Conservation (phyloP, 2,797 vertebrate species). For the Dendrocincla tyrannina region DNA sequence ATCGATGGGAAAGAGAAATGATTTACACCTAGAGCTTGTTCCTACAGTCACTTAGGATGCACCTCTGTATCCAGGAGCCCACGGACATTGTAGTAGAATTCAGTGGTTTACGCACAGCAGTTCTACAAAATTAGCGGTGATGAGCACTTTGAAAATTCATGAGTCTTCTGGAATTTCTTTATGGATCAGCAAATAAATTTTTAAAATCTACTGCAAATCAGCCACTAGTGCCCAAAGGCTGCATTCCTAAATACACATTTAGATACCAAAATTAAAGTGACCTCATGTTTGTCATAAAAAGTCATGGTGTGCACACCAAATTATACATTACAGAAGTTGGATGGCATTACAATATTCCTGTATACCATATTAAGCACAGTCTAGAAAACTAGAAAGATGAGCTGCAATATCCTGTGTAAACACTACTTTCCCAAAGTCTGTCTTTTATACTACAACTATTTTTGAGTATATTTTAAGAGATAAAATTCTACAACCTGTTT, state of each 20-base stretch:
- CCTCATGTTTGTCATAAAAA: neutral
- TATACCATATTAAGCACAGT: neutral
- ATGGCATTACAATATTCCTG: neutral
- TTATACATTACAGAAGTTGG: neutral
- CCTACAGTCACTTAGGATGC: neutral
- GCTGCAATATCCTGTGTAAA: neutral
- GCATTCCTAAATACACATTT: neutral
- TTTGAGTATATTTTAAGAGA: neutral
- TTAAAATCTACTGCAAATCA: neutral
- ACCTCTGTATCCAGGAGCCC: neutral
- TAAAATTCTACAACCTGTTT: neutral
- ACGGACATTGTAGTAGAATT: neutral
- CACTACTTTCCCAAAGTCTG: neutral
- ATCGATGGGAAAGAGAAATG: neutral
- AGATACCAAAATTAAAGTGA: neutral
- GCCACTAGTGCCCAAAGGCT: neutral
- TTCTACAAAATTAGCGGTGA: neutral
- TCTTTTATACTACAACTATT: neutral
- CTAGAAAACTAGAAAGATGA: neutral
- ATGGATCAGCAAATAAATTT: neutral
- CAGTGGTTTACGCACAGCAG: neutral
- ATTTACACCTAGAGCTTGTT: neutral
- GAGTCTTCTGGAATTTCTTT: neutral
- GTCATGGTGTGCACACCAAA: neutral
- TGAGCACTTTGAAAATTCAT: neutral